Evolutionary conservation across 2,797 vertebrate genomes (phyloP).

Genomic region (Pangasius djambal): DNA sequence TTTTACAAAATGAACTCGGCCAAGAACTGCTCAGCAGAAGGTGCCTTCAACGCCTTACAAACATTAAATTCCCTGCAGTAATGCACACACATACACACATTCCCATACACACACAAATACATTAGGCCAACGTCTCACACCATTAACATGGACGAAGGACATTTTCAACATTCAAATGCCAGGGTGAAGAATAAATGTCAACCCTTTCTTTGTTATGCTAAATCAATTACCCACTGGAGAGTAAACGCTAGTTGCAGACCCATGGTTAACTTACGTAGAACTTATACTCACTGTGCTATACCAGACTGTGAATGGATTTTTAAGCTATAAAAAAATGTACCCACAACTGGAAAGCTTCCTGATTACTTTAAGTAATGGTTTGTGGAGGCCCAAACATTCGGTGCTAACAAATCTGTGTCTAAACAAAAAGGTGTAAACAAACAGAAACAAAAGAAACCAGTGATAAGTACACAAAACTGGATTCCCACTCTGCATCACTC

Average conservation of each 20-base stretch:
- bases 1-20: slow-evolving; percentile 62
- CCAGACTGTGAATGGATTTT: slow-evolving; percentile 62
- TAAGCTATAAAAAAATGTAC: slow-evolving; percentile 65
- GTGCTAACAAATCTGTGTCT: slow-evolving; percentile 63
- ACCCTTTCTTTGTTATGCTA: slow-evolving; percentile 62
- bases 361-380: slow-evolving; percentile 70
- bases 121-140: slow-evolving; percentile 43
- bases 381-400: slow-evolving; percentile 59
- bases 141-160: slow-evolving; percentile 59
- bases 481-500: slow-evolving; percentile 34
- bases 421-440: slow-evolving; percentile 43
- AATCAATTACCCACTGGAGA: slow-evolving; percentile 62
- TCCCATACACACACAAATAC: slow-evolving; percentile 13
- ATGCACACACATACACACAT: slow-evolving; percentile 47
- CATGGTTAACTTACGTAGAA: slow-evolving; percentile 51
- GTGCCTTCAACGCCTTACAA: slow-evolving; percentile 49
- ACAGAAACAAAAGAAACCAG: slow-evolving; percentile 29
- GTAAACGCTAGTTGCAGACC: slow-evolving; percentile 38
- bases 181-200: slow-evolving; percentile 66
- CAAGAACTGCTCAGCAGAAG: slow-evolving; percentile 53
- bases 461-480: slow-evolving; percentile 20
- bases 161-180: slow-evolving; percentile 60
- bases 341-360: slow-evolving; percentile 70
- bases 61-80: slow-evolving; percentile 31
- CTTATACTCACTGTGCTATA: slow-evolving; percentile 43